These are phyloP conservation scores for Anarrhichthys ocellatus DNA, from an alignment of 2,113 vertebrate genomes.

Conservation along the genomic window DNA sequence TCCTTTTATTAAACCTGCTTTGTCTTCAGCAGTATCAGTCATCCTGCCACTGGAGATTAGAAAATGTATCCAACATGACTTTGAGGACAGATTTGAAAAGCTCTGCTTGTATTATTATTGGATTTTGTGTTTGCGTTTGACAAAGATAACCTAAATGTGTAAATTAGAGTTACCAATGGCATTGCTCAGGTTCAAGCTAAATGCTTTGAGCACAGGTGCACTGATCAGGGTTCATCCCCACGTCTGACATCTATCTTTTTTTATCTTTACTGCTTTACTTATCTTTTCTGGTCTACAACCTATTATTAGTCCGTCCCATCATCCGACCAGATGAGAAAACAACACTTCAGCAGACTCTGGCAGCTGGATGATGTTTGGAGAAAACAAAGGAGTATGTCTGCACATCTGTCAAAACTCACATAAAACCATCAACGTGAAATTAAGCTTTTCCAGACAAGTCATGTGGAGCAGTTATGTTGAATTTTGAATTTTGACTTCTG, in stretches of 20 bases:
- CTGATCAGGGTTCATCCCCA: conserved; percentile 7
- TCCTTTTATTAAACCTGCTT: conserved; percentile 26
- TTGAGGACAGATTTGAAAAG: conserved; percentile 86
- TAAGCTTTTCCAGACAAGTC: not conserved
- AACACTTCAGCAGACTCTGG: not conserved
- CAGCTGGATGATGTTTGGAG: not conserved
- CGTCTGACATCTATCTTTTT: conserved; percentile 14
- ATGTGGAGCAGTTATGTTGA: not conserved
- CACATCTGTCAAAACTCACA: conserved; percentile 11
- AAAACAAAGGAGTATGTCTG: conserved; percentile 5
- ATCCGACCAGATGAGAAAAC: conserved; percentile 23
- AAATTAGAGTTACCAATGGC: not conserved
- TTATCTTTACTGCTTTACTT: conserved; percentile 16
- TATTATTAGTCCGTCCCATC: conserved; percentile 10
- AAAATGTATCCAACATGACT: conserved; percentile 87
- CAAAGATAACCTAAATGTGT: conserved; percentile 9
- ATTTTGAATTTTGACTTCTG: not conserved
- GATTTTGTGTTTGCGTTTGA: not conserved
- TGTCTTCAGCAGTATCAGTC: conserved; percentile 30
- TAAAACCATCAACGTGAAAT: not conserved
- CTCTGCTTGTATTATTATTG: conserved; percentile 71
- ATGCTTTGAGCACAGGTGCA: conserved; percentile 8
- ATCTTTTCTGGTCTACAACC: conserved; percentile 21
- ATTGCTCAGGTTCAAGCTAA: not conserved
- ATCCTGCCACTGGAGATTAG: conserved; percentile 82